phyloP scores from a whole-genome alignment of 2,888 invertebrate genomes.

The Tricholauxania praeusta region DNA sequence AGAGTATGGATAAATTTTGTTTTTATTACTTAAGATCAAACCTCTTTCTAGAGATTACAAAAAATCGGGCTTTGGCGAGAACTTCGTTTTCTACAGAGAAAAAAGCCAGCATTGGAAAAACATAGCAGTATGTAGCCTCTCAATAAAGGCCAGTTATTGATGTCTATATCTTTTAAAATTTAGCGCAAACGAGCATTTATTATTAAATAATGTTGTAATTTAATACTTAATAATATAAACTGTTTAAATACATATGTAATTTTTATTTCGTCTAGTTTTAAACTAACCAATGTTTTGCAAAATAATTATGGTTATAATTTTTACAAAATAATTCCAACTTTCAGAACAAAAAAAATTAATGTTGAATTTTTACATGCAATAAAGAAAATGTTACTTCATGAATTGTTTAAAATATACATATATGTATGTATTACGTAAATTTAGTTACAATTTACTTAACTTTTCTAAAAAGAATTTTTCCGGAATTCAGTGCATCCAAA shows the following conservation, averaged over 20 bases:
- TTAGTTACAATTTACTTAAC: neutral
- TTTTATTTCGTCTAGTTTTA: neutral
- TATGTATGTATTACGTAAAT: neutral
- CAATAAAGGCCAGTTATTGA: too few relatives aligned
- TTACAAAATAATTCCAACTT: neutral
- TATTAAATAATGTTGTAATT: neutral
- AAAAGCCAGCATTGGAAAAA: too few relatives aligned
- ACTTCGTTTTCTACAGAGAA: too few relatives aligned
- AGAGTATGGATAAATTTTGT: too few relatives aligned
- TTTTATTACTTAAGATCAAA: too few relatives aligned
- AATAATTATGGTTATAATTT: too few relatives aligned
- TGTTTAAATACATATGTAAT: slow-evolving; percentile 6
- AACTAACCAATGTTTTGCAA: too few relatives aligned
- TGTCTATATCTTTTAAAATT: neutral
- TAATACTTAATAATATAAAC: slow-evolving; percentile 5
- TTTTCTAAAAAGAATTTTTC: neutral
- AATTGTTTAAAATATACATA: neutral
- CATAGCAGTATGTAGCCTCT: too few relatives aligned
- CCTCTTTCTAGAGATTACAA: too few relatives aligned
- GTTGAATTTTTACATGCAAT: neutral
- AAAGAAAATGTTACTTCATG: too few relatives aligned
- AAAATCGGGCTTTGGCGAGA: too few relatives aligned
- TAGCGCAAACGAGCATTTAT: slow-evolving; percentile 7
- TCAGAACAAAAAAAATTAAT: neutral
- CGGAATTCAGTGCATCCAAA: too few relatives aligned